phyloP scores from a whole-genome alignment of 2,888 invertebrate genomes.

The Lepidochrysops patricia region DNA sequence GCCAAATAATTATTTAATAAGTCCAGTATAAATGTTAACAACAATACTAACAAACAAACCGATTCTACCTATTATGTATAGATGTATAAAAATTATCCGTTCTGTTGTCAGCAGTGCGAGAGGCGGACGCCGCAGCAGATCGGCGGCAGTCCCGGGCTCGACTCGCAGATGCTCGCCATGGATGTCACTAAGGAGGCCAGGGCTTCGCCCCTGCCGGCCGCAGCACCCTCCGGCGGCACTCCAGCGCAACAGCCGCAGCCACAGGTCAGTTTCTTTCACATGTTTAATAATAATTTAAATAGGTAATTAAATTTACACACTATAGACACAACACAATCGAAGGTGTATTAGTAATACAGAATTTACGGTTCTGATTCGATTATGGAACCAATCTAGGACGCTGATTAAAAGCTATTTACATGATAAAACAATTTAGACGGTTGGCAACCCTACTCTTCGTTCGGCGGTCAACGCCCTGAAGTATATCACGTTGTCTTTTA shows the following conservation, averaged over 20 bases:
- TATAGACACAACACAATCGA: too few species aligned
- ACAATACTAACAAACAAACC: too few species aligned
- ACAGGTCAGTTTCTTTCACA: slow-evolving; percentile 39
- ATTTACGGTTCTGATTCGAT: too few species aligned
- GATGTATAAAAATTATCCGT: neutral
- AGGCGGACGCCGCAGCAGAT: slow-evolving; percentile 66
- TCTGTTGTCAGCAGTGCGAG: slow-evolving; percentile 51
- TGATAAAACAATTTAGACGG: too few species aligned
- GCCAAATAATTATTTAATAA: too few species aligned
- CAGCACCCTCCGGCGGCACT: slow-evolving; percentile 39
- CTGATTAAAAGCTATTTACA: too few species aligned
- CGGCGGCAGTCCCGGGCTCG: slow-evolving; percentile 59
- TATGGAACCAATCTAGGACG: too few species aligned
- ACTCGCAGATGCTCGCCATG: slow-evolving; percentile 83
- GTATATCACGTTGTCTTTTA: neutral
- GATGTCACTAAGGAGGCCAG: slow-evolving; percentile 85
- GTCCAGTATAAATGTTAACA: too few species aligned
- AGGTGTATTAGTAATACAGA: too few species aligned
- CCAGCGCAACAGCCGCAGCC: slow-evolving; percentile 47
- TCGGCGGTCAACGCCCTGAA: neutral
- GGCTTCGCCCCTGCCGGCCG: slow-evolving; percentile 56
- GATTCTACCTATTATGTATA: neutral
- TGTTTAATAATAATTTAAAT: too few species aligned
- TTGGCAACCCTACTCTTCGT: too few species aligned
- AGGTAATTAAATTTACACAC: too few species aligned